phyloP scores from a whole-genome alignment of 2,888 invertebrate genomes.

The Podabrus alpinus region DNA sequence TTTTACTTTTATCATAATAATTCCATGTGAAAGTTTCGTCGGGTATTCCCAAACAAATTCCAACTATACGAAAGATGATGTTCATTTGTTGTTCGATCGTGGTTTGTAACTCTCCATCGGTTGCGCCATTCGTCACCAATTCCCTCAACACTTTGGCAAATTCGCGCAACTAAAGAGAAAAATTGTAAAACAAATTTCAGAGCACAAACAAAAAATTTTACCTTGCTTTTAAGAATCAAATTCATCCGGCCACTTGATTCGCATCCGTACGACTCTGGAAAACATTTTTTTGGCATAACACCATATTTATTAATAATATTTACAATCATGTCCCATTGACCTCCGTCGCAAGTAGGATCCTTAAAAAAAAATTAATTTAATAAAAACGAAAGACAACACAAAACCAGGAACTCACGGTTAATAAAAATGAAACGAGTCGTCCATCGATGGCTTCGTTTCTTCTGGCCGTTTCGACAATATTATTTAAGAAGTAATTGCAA shows the following conservation, averaged over 20 bases:
- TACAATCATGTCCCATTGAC: constrained; percentile 92
- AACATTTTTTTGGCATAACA: constrained; percentile 85
- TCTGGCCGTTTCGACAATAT: constrained; percentile 75
- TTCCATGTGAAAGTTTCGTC: constrained; percentile 80
- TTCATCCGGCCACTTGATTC: constrained; percentile 78
- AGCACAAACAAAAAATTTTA: constrained; percentile 45
- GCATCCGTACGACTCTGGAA: constrained; percentile 81
- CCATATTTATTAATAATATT: constrained; percentile 88
- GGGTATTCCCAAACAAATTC: constrained; percentile 84
- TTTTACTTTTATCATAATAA: constrained; percentile 82
- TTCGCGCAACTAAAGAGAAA: constrained; percentile 70
- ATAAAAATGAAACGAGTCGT: constrained; percentile 76
- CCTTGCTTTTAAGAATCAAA: constrained; percentile 80
- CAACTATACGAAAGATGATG: constrained; percentile 78
- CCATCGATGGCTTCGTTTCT: constrained; percentile 78
- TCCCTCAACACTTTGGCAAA: constrained; percentile 75
- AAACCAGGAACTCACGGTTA: constrained; percentile 59
- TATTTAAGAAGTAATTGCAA: constrained; percentile 83
- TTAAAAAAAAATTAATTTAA: constrained; percentile 40
- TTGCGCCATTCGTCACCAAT: constrained; percentile 63
- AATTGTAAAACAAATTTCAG: neutral
- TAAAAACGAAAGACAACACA: neutral
- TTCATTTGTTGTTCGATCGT: constrained; percentile 73
- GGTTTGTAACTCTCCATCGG: constrained; percentile 65
- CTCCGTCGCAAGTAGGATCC: constrained; percentile 85